Evolutionary conservation across 2,113 vertebrate genomes (phyloP), one percentile per base, ranked within the genome.

Genomic region (Pagrus major): DNA sequence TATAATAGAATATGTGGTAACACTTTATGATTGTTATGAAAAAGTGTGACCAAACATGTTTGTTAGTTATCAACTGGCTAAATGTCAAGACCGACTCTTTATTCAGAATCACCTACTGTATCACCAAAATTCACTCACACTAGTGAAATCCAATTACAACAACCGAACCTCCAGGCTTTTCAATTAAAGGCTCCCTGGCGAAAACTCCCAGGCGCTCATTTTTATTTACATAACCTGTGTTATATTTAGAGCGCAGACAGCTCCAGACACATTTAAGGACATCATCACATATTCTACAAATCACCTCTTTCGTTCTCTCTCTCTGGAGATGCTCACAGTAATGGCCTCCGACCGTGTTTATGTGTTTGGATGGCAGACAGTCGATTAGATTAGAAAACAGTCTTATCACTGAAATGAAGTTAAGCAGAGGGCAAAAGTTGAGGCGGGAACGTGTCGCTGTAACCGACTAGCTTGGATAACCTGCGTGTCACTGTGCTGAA

Each of bases 361-460:
- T 76, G 77, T 71, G 64, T 84, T 86, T 78, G 41, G 21, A 49
- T 71, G 71, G 65, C 71, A 64, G 71, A 80, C 54, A 56, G 80
- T 47, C 15, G 5, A 88, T 88, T 86, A 31, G 65, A 91, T 88
- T 89, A 88, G 27, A 84, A 79, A 88, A 82, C 52, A 76, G 54
- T 69, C 49, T 39, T 76, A 61, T 89, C 77, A 84, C 55, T 72
- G 25, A 69, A 92, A 90, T 83, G 2, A 84, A 61, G 52, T 89
- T 89, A 89, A 88, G 60, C 75, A 75, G 76, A 74, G 68, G 84
- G 81, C 78, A 87, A 82, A 85, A 77, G 86, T 70, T 87, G 66
- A 93, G 27, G 67, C 18, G 1, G 39, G 37, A 23, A 59, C 51
- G 27, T 54, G 58, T 14, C 35, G 41, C 42, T 64, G 79, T 64